Base-by-base conservation (phyloP, 1,140 invertebrate genomes). In the Psix sp. region DNA sequence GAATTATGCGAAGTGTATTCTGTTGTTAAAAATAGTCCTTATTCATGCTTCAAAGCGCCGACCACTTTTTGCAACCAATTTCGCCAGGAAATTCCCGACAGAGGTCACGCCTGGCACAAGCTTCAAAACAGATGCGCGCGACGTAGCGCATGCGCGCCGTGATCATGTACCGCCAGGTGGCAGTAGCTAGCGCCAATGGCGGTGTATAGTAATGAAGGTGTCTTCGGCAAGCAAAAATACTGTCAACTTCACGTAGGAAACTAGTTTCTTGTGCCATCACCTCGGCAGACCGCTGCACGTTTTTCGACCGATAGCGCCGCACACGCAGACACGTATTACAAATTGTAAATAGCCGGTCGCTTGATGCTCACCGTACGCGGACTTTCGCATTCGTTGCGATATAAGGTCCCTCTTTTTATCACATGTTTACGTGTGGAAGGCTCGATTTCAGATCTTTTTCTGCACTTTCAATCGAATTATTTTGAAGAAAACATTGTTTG, bases 141-240 rank as follows among this genome's bases (percentile, higher is more conserved):
- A 33, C 18, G 31, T 20, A 14, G 11, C 7, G 7, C 33, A 18
- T 3, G 40, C 11, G 4, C 14, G 42, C 14, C n/a, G 31, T n/a
- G 49, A 15, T 43, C 45, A 45, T n/a, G n/a, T n/a, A n/a, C 38
- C 38, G 51, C 45, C 76, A 63, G 54, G 54, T 36, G 54, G 57
- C 60, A 45, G 21, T 17, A 36, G 11, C 18, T 18, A 24, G 39
- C 16, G 9, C 26, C 36, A 29, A 36, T 35, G 21, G 36, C 40
- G 70, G 73, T 76, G 79, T 82, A 81, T 81, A 80, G 74, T 83
- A 84, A 85, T 85, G 80, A 84, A 85, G 84, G 84, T 77, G 80
- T 86, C 82, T 83, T 56, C 45, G 76, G 70, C 43, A 56, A 48
- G 81, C 79, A 84, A 85, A 84, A 84, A 84, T 85, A 83, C 80